A percentile compares a stretch with the other conserved stretches of the same genome.
These are phyloP conservation scores for Ibidorhyncha struthersii DNA, from an alignment of 2,113 vertebrate genomes.

Conservation along the genomic window DNA sequence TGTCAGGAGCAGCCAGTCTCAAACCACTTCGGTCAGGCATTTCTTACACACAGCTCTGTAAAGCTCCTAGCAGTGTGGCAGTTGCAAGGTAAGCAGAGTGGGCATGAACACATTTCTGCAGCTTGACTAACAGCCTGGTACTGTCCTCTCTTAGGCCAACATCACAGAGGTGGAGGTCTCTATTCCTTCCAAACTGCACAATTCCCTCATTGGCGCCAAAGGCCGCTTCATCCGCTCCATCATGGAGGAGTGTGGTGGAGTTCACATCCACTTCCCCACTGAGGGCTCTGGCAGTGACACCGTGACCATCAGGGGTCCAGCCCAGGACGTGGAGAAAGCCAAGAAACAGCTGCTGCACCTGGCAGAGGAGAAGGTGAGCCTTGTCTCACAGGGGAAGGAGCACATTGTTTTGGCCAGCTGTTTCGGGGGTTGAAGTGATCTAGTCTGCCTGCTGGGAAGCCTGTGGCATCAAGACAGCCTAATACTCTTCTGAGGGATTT, in stretches of 20 bases:
- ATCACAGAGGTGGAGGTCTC: slow-evolving; percentile 94
- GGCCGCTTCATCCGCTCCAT: slow-evolving; percentile 97
- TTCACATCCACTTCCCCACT: slow-evolving; percentile 97
- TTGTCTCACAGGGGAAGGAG: neutral
- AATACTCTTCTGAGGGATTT: neutral
- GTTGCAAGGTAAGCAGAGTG: neutral
- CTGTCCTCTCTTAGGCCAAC: slow-evolving; percentile 83
- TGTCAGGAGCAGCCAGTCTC: neutral
- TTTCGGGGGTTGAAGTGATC: neutral
- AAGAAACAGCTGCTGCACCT: slow-evolving; percentile 94
- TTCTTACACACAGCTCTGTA: neutral
- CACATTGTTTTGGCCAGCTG: neutral
- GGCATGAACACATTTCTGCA: neutral
- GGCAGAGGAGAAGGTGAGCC: slow-evolving; percentile 94
- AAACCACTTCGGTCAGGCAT: neutral
- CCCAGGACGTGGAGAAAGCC: slow-evolving; percentile 95
- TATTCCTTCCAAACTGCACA: slow-evolving; percentile 96
- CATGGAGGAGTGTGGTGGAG: slow-evolving; percentile 98
- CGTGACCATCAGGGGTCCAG: slow-evolving; percentile 93
- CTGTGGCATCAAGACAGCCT: neutral
- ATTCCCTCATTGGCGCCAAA: slow-evolving; percentile 96
- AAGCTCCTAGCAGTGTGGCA: neutral
- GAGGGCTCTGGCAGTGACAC: slow-evolving; percentile 97
- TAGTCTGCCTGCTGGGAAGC: neutral
- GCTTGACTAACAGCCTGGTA: neutral